Evolutionary conservation across 2,888 invertebrate genomes (phyloP), one percentile per base, ranked within the genome.

Genomic region (Orthosia gothica): DNA sequence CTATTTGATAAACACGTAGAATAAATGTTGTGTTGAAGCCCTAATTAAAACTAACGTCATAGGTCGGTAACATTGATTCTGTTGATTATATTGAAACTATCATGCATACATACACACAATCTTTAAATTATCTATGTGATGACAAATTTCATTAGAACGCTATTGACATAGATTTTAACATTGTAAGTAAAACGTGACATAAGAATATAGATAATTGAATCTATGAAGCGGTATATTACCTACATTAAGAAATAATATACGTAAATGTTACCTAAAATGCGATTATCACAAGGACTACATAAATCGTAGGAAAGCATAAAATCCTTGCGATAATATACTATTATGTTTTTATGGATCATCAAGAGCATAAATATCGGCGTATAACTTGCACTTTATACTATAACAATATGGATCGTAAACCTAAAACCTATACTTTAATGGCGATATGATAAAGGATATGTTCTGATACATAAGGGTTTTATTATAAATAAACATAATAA

Each of bases 381-480:
- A 57, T 66, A 79, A 83, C 83, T 85, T 85, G 85, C 87, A 89
- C 83, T 89, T 89, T 87, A 91, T 88, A 87, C 77, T 87, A 82
- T 86, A 85, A 87, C 75, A 82, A 89, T 81, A 88, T 88, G 88
- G 83, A 76, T 83, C 90, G 88, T 92, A 92, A 93, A 92, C 90
- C 86, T 88, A 90, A 92, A 91, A 87, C 88, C 89, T 88, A 89
- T 87, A 65, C 73, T 89, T 88, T 89, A 88, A 87, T 85, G 88
- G 85, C 88, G 94, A 94, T 94, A 94, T 94, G 94, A 89, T 89
- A 87, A 87, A 89, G 89, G 94, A 94, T 94, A 94, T 94, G 93
- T 90, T 81, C 74, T 62, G 80, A 83, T 80, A 84, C 58, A 77
- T 80, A 81, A 9, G 40, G 72, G 58, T 66, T 74, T 65, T 66